Evolutionary conservation across 2,113 vertebrate genomes (phyloP), one percentile per base, ranked within the genome.

Genomic region (Ovis canadensis): DNA sequence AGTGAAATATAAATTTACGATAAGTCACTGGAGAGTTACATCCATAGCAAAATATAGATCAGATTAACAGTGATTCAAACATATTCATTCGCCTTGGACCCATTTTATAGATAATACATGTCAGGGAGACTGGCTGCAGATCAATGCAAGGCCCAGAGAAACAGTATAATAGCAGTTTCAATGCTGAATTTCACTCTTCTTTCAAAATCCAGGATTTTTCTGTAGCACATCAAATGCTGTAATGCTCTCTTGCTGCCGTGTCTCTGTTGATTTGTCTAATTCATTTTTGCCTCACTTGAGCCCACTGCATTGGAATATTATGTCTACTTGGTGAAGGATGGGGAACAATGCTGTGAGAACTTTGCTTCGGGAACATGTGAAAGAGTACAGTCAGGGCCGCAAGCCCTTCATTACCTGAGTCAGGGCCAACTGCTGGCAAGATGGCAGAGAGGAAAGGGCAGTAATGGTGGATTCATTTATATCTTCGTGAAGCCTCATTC

Each of bases 401-500:
- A 59, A 5, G 29, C 31, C 16, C 5, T 50, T 23, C 8, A 0
- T 29, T 13, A 43, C 43, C 88, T 9, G 62, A 81, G 36, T 81
- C 29, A 1, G 43, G 31, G 57, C 77, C 21, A 3, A 25, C 67
- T 29, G 7, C 48, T 15, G 27, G 33, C 29, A 55, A 31, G 12
- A 31, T 27, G 77, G 29, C n/a, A 8, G 33, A 50, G 50, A 64
- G 27, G 31, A 19, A 77, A 78, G 7, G 33, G 25, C 10, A 3
- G 25, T 8, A 11, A 23, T 29, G 57, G 52, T 1, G 6, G 1
- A 14, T 48, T 77, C 84, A 2, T 55, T 83, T 59, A 19, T 33
- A 3, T 15, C 31, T 43, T 36, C 0, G 0, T 2, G 21, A 88
- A 78, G 52, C 23, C 6, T 29, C 4, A 0, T 88, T 60, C 15